Percentiles rank a stretch among this genome's conserved stretches.
These are phyloP conservation scores for Drosophila hydei DNA, from an alignment of 1,140 invertebrate genomes.

Conservation along the genomic window DNA sequence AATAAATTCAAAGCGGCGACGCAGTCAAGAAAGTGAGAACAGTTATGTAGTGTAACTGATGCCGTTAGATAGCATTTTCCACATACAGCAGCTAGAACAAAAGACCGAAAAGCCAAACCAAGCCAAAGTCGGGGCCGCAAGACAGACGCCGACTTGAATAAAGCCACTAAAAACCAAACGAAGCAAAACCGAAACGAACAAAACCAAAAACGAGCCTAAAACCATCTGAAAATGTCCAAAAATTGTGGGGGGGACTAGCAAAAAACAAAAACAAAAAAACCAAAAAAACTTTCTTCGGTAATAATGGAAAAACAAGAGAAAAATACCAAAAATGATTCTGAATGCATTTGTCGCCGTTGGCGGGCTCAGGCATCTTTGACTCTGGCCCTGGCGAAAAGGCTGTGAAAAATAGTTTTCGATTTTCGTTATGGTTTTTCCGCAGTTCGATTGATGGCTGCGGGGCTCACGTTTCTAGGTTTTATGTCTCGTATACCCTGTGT, in stretches of 20 bases:
- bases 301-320: conserved; percentile 23
- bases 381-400: conserved; percentile 38
- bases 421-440: conserved; percentile 61
- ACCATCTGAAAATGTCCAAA: conserved; percentile 39
- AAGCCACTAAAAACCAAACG: conserved; percentile 43
- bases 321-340: conserved; percentile 52
- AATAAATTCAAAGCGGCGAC: conserved; percentile 56
- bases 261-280: conserved; percentile 20
- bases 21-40: conserved; percentile 80
- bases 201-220: conserved; percentile 19
- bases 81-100: conserved; percentile 41
- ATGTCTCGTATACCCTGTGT: conserved; percentile 51
- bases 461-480: conserved; percentile 53
- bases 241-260: conserved; percentile 19
- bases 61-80: conserved; percentile 77
- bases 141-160: conserved; percentile 23
- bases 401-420: conserved; percentile 76
- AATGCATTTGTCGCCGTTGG: conserved; percentile 69
- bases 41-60: conserved; percentile 83
- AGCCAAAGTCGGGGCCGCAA: background rate
- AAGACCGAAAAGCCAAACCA: conserved; percentile 42
- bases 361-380: conserved; percentile 49
- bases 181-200: conserved; percentile 33
- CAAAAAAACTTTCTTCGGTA: conserved; percentile 63
- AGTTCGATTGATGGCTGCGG: conserved; percentile 68